Evolutionary conservation across 2,888 invertebrate species (phyloP), one percentile per base, ranked within the genome.

Genomic region (Athalia circularis): DNA sequence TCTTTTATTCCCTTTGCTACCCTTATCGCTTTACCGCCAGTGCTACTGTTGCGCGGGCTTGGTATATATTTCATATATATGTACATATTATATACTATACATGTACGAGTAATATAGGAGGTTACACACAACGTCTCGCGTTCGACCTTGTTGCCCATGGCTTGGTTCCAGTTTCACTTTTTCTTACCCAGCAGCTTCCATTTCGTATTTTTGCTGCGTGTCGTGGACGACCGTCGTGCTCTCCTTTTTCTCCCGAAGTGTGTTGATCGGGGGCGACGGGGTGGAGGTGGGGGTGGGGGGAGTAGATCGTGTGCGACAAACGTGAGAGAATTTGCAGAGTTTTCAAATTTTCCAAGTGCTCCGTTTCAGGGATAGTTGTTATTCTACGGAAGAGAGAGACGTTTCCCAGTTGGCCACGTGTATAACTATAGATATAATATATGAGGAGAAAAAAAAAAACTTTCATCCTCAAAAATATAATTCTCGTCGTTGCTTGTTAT

Each of bases 301-400:
- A n/a, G 52, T 65, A 2, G 29, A 29, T 29, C 29, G 65, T 65
- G 65, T 29, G 52, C 54, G 29, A 54, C 15, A 29, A 68, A 43
- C 47, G 72, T 45, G 15, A 47, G 47, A 59, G 59, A 47, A 72
- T 72, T 72, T 59, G 45, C 72, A 57, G 72, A 72, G 72, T 72
- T 72, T 72, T 57, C 47, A 72, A 59, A 29, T 29, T 72, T 72
- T 72, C 59, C 59, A 72, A 72, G 72, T 72, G 72, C 72, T 72
- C 52, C 9, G 72, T 59, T 72, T 47, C 59, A 47, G 72, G 59
- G 45, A 72, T 72, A 72, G 72, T 72, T 72, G 72, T 72, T 72
- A 72, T 72, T 59, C 57, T 59, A 59, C 67, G 52, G 2, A 29
- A 29, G 29, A 29, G 29, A 29, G 29, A 29, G 29, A 29, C 29